These are phyloP conservation scores for Vanessa cardui DNA, from an alignment of 2,888 invertebrate genomes.

Conservation along the genomic window DNA sequence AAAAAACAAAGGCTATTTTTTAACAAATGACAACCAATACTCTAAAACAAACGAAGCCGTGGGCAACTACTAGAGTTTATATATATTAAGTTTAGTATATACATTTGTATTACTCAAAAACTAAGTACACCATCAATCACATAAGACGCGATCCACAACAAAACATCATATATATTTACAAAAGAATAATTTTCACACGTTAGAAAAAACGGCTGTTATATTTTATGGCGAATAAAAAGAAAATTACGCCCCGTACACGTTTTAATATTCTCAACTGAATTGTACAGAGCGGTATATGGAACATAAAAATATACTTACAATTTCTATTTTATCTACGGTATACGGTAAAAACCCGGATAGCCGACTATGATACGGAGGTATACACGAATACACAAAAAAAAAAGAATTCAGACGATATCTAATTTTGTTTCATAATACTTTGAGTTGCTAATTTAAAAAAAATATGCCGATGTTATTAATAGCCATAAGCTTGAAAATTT, in stretches of 20 bases:
- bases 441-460: too few relatives aligned
- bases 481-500: too few relatives aligned
- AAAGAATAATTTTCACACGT: slow-evolving; percentile 44
- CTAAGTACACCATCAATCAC: slow-evolving; percentile 43
- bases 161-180: slow-evolving; percentile 42
- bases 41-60: too few relatives aligned
- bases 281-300: background rate
- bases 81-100: background rate
- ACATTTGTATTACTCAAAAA: slow-evolving; percentile 35
- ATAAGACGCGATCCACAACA: slow-evolving; percentile 35
- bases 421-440: too few relatives aligned
- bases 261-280: slow-evolving; percentile 37
- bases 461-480: too few relatives aligned
- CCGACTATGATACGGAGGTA: too few relatives aligned
- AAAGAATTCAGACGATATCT: too few relatives aligned
- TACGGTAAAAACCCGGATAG: too few relatives aligned
- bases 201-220: slow-evolving; percentile 44
- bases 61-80: too few relatives aligned
- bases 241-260: slow-evolving; percentile 44
- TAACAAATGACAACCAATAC: too few relatives aligned
- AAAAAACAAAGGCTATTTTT: too few relatives aligned
- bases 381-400: too few relatives aligned
- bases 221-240: slow-evolving; percentile 48
- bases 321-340: background rate
- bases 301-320: background rate